Evolutionary conservation across 1,140 invertebrate species (phyloP), one percentile per base, ranked within the genome.

Genomic region (Phenacoccus solenopsis): DNA sequence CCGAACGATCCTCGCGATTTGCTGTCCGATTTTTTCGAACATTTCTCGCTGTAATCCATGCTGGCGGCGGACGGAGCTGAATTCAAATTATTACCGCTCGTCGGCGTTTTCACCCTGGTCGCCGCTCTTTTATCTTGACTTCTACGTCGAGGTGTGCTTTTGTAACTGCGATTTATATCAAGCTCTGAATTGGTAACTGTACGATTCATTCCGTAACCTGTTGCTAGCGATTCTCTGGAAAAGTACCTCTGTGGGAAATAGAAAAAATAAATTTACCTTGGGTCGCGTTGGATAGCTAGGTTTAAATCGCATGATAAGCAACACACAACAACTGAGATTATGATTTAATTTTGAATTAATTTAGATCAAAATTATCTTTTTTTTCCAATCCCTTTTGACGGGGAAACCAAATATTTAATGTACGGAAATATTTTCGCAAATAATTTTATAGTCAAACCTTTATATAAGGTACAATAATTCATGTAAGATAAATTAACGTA

Each of bases 11-110:
- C 38, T 49, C 67, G 30, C 20, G 49, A 28, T 30, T 64, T 59
- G 10, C 69, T 28, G 20, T 70, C 67, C 1, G 69, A 21, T 12
- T 70, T 67, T 21, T 56, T 61, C 13, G 25, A 64, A 64, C 59
- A 25, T 64, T 64, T 64, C 25, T 64, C 59, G 25, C 59, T 64
- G 25, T 64, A 64, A 25, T 64, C 59, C 59, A 64, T 64, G 25
- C 59, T 64, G 59, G 59, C 59, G 12, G 59, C 59, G 68, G 28
- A 71, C n/a, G 61, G 69, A 71, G 68, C 56, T 16, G n/a, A 69
- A 20, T 49, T 69, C 27, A 28, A 38, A n/a, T 59, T 61, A 20
- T 57, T 68, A 25, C 61, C 61, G 27, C 70, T 59, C 25, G 49
- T 30, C 9, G 27, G 35, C 25, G 56, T 24, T 56, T 69, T 27